A percentile compares a stretch with the other conserved stretches of the same genome.
phyloP scores from a whole-genome alignment of 2,888 invertebrate genomes.

The Polylopha cassiicola region DNA sequence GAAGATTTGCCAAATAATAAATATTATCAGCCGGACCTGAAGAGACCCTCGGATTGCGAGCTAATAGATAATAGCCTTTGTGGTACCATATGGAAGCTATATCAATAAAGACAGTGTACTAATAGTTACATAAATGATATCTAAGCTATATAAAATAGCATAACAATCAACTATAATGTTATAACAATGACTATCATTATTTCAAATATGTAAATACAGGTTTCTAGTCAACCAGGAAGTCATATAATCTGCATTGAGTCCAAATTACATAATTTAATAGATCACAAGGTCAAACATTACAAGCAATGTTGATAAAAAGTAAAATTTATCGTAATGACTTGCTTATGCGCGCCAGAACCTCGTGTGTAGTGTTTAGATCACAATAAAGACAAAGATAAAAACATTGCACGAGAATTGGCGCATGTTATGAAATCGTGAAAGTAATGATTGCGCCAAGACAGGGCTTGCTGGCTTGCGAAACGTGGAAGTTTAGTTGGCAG shows the following conservation, averaged over 20 bases:
- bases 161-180: too few relatives aligned
- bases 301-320: not conserved
- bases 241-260: not conserved
- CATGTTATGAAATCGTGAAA: conserved; percentile 43
- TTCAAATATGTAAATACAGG: conserved; percentile 22
- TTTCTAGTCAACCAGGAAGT: conserved; percentile 14
- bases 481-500: conserved; percentile 5
- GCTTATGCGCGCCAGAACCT: not conserved
- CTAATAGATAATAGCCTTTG: too few relatives aligned
- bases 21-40: too few relatives aligned
- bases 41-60: too few relatives aligned
- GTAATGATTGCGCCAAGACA: conserved; percentile 29
- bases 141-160: too few relatives aligned
- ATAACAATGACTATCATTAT: conserved; percentile 2
- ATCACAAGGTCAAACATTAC: conserved; percentile 10
- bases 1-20: too few relatives aligned
- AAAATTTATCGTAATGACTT: not conserved
- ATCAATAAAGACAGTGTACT: too few relatives aligned
- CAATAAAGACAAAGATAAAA: conserved; percentile 14
- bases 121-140: too few relatives aligned
- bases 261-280: conserved; percentile 27
- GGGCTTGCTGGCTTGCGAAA: conserved; percentile 11
- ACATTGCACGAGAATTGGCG: conserved; percentile 28
- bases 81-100: too few relatives aligned
- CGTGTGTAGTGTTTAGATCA: conserved; percentile 15